Evolutionary conservation across 2,888 invertebrate genomes (phyloP).

Genomic region (Emmelina monodactyla): DNA sequence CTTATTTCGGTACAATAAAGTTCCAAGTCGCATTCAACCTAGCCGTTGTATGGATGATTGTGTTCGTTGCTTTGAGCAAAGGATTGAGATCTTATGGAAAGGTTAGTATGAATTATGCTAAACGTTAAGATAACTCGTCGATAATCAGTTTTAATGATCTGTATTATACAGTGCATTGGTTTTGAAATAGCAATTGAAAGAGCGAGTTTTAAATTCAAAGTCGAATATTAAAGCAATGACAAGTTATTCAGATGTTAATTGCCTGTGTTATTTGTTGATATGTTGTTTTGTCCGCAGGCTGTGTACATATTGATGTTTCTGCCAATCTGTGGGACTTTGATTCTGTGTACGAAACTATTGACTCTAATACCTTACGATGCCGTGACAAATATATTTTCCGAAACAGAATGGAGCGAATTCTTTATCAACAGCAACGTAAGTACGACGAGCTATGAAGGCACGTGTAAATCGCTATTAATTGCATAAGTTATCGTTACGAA

Average conservation of each 20-base stretch:
- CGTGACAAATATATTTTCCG: constrained; percentile 76
- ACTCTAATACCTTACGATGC: constrained; percentile 74
- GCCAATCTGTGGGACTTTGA: constrained; percentile 78
- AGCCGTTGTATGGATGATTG: constrained; percentile 89
- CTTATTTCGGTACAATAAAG: constrained; percentile 71
- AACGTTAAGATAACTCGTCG: too few species aligned
- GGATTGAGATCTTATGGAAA: constrained; percentile 86
- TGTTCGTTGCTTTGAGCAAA: constrained; percentile 87
- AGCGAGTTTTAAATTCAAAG: too few species aligned
- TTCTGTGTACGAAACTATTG: constrained; percentile 77
- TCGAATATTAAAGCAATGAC: too few species aligned
- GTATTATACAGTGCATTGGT: too few species aligned
- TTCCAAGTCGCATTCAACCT: constrained; percentile 91
- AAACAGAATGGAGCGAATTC: constrained; percentile 85
- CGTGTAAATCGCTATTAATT: too few species aligned
- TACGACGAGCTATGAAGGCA: too few species aligned
- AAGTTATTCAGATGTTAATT: too few species aligned
- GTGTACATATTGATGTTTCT: constrained; percentile 80
- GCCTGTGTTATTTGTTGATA: too few species aligned
- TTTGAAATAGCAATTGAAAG: too few species aligned
- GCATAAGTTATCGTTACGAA: too few species aligned
- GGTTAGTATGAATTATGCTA: too few species aligned
- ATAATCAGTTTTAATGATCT: too few species aligned
- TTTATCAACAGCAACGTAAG: constrained; percentile 81
- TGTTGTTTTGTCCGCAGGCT: constrained; percentile 42